Evolutionary conservation across 1,140 invertebrate species (phyloP).

Genomic region (Hydropsyche tenuis): DNA sequence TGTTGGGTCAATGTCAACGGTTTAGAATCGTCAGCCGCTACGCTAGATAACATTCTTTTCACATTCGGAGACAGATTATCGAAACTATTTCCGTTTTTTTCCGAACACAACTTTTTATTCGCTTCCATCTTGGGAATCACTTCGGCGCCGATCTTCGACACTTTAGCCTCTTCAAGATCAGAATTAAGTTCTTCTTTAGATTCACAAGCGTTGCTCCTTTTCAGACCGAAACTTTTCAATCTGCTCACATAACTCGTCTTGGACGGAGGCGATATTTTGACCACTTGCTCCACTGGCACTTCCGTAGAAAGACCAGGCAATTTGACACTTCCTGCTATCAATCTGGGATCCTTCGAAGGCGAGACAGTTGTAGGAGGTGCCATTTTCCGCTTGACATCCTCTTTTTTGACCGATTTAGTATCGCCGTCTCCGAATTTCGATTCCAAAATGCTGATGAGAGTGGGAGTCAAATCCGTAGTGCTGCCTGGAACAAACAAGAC

Average conservation of each 20-base stretch:
- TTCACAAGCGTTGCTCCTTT: constrained; percentile 33
- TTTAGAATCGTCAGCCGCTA: constrained; percentile 45
- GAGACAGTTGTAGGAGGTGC: constrained; percentile 43
- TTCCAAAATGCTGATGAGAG: constrained; percentile 66
- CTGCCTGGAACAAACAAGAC: constrained; percentile 62
- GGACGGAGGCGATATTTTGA: constrained; percentile 20
- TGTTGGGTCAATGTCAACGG: constrained; percentile 56
- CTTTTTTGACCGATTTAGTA: constrained; percentile 52
- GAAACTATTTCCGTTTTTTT: constrained; percentile 55
- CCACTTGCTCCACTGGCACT: background rate
- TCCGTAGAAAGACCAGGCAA: constrained; percentile 52
- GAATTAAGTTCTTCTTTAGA: constrained; percentile 28
- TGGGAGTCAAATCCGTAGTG: constrained; percentile 66
- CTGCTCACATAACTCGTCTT: constrained; percentile 48
- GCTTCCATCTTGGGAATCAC: constrained; percentile 46
- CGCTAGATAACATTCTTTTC: constrained; percentile 65
- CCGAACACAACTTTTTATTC: constrained; percentile 39
- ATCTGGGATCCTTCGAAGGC: constrained; percentile 57
- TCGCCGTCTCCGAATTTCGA: constrained; percentile 46
- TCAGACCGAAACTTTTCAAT: constrained; percentile 46
- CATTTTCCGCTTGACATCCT: constrained; percentile 47
- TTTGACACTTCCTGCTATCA: constrained; percentile 59
- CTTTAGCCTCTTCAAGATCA: constrained; percentile 12
- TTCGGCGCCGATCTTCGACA: constrained; percentile 44
- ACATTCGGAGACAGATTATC: constrained; percentile 65